Base-by-base conservation (phyloP, 2,113 vertebrate genomes). In the Sinocyclocheilus anshuiensis region DNA sequence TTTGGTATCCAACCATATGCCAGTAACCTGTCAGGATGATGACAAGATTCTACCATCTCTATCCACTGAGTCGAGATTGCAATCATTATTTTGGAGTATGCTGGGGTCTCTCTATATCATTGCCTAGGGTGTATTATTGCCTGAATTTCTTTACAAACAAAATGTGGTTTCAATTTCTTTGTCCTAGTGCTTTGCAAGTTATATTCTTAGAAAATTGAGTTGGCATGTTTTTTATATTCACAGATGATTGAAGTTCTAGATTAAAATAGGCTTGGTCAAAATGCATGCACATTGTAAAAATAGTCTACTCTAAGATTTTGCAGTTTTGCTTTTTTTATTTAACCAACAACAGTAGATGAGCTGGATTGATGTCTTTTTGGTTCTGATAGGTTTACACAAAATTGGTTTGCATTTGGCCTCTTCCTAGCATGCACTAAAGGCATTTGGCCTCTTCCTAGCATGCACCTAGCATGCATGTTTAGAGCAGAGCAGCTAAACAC, bases 11-110 rank as follows among this genome's bases (percentile, higher is more conserved):
- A 76, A 72, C 84, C 75, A 77, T 82, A 86, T 81, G 39, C 15
- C 65, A 86, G 82, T 80, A 59, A 79, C 77, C 83, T 89, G 86
- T 90, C 88, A 90, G 77, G 65, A 50, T 87, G 69, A 42, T 67
- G 77, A 71, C 86, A 77, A n/a, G 39, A 76, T 26, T 18, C 13
- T 26, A 20, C 29, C 65, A 20, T 24, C 11, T 45, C 69, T 10
- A n/a, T 57, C 15, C 26, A 33, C 33, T 11, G 22, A 76, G n/a
- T 26, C 26, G 10, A 48, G 20, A 20, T 5, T 39, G 36, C 39
- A 69, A n/a, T 36, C 61, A 59, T 33, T 71, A 13, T 36, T 85
- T n/a, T 79, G 9, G 10, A 65, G 45, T 33, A 75, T 74, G 53
- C 2, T 29, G 22, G 24, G 45, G 26, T 75, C 18, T 75, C 18